Base-by-base conservation (phyloP, 1,140 invertebrate species). In the Pemphigus obesinymphae region DNA sequence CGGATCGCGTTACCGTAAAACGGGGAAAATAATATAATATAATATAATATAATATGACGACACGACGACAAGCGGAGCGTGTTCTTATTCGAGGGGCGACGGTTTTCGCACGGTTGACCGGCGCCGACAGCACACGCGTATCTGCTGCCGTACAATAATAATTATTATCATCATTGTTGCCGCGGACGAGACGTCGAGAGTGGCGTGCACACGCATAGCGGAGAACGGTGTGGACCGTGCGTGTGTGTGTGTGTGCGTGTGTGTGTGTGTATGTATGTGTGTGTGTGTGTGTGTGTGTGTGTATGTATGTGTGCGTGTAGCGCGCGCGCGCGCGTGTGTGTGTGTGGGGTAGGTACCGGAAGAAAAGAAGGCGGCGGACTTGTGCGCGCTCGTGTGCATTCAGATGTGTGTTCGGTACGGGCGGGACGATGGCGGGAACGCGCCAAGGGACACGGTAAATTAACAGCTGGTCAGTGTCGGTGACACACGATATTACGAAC, bases 61-160 rank as follows among this genome's bases (percentile, higher is more conserved):
- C n/a, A n/a, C n/a, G n/a, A n/a, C n/a, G n/a, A n/a, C n/a, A n/a
- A n/a, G n/a, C n/a, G n/a, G n/a, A n/a, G 17, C 45, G 8, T 73
- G n/a, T n/a, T 50, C 20, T 29, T 29, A 17, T 1, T 11, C 43
- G 43, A 45, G 23, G 70, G 23, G 70, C n/a, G n/a, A n/a, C n/a
- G n/a, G 70, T 73, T 50, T n/a, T 73, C 70, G 31, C 70, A 34
- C 70, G 70, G 29, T 48, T 31, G 70, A 73, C 70, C 70, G n/a
- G 50, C 45, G 70, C 50, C 31, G 43, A 73, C 70, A 31, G 68
- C 10, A 23, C 34, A 45, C 70, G 31, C 70, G 70, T 50, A 45
- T 31, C 68, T 70, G n/a, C n/a, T n/a, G n/a, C n/a, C n/a, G n/a
- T n/a, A n/a, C n/a, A n/a, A n/a, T n/a, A n/a, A 26, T 45, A 70